Evolutionary conservation across 2,113 vertebrate species (phyloP).

Genomic region (Chrysemys picta): DNA sequence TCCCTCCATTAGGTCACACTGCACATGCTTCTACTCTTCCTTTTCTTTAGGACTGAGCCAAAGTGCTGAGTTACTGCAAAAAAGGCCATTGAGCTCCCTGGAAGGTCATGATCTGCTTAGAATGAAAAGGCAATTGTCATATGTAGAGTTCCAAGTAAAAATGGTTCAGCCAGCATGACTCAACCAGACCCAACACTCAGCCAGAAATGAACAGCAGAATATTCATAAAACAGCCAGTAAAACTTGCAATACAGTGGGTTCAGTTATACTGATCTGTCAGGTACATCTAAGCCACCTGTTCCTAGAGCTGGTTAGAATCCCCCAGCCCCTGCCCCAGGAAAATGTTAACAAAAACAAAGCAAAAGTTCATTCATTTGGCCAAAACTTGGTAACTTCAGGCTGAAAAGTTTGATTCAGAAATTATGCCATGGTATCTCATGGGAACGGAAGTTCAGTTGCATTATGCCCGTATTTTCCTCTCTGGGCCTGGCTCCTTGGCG

Average conservation of each 20-base stretch:
- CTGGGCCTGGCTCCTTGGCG: background rate
- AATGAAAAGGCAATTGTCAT: background rate
- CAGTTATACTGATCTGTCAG: background rate
- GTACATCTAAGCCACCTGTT: background rate
- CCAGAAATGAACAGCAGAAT: no score
- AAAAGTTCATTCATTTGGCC: background rate
- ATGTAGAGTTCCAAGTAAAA: background rate
- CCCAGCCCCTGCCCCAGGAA: background rate
- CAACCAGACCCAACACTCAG: background rate
- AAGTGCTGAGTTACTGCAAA: background rate
- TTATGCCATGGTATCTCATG: rapidly evolving
- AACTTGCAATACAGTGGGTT: no score
- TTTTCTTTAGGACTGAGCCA: background rate
- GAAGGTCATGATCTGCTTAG: background rate
- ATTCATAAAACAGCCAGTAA: no score
- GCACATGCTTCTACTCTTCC: background rate
- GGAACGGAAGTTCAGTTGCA: no score
- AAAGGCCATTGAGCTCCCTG: background rate
- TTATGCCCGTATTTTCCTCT: no score
- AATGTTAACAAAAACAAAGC: background rate
- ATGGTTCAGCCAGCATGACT: background rate
- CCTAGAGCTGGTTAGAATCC: background rate
- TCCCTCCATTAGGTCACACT: background rate
- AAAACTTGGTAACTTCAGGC: no score
- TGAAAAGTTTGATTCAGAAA: background rate